A percentile compares a stretch with the other conserved stretches of the same genome.
Conservation (phyloP, 2,797 vertebrate genomes). For the Okamejei kenojei region DNA sequence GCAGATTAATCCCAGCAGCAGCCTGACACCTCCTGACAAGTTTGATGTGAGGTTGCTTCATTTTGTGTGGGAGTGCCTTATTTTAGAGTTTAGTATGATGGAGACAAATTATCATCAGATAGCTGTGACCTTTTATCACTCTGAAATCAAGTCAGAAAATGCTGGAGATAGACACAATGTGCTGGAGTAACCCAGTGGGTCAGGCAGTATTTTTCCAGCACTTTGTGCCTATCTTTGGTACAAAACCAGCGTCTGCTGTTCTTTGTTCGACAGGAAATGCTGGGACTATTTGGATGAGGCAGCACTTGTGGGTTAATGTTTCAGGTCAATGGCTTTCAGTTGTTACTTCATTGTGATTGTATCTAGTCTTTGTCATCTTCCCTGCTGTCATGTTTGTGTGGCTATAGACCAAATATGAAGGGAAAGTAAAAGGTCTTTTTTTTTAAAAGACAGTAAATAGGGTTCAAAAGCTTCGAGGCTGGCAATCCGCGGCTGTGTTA, state of each 20-base stretch:
- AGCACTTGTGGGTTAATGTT: too few species aligned
- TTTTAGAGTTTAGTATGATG: background rate
- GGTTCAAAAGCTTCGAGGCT: background rate
- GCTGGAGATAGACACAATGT: too few species aligned
- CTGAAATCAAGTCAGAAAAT: too few species aligned
- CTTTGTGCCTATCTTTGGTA: too few species aligned
- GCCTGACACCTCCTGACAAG: background rate
- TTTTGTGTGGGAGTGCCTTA: background rate
- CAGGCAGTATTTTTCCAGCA: too few species aligned
- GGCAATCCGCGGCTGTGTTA: background rate
- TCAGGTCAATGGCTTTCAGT: too few species aligned
- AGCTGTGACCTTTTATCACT: too few species aligned
- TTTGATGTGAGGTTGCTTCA: background rate
- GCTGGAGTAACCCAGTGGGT: too few species aligned
- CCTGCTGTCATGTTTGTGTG: background rate
- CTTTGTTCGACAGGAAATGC: too few species aligned
- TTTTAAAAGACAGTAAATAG: background rate
- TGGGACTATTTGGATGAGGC: too few species aligned
- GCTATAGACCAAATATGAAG: background rate
- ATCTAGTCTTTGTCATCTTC: too few species aligned
- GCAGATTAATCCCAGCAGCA: background rate
- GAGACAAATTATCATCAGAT: background rate
- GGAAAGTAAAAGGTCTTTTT: background rate
- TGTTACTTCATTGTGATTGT: background rate
- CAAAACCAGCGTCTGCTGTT: too few species aligned